Evolutionary conservation across 2,888 invertebrate genomes (phyloP).

Genomic region (Apodemia zela): DNA sequence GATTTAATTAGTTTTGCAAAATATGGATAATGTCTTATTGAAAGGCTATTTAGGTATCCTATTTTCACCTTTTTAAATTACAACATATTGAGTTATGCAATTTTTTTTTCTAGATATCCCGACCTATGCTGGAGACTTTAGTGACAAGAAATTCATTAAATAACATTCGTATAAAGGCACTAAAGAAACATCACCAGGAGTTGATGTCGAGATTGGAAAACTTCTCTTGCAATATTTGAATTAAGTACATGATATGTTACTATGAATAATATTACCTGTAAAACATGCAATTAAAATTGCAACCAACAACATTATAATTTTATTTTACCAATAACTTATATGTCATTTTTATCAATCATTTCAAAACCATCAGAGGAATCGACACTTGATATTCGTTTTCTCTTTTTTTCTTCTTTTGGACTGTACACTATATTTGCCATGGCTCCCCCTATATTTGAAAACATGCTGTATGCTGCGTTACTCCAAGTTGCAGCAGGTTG

Average conservation of each 20-base stretch:
- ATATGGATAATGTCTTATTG: too few relatives aligned
- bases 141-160: conserved; percentile 67
- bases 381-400: conserved; percentile 56
- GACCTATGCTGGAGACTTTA: conserved; percentile 73
- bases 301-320: conserved; percentile 17
- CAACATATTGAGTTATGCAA: neutral
- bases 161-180: conserved; percentile 59
- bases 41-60: neutral
- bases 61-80: neutral
- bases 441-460: conserved; percentile 60
- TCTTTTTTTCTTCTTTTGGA: conserved; percentile 46
- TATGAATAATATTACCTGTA: conserved; percentile 23
- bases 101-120: conserved; percentile 62
- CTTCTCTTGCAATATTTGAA: conserved; percentile 44
- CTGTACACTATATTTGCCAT: conserved; percentile 58
- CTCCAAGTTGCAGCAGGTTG: conserved; percentile 56
- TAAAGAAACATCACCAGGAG: conserved; percentile 69
- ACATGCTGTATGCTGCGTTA: conserved; percentile 57
- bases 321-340: conserved; percentile 35
- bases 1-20: too few relatives aligned
- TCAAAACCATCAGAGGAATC: conserved; percentile 75
- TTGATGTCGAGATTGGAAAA: conserved; percentile 67
- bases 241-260: conserved; percentile 29
- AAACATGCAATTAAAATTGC: conserved; percentile 9
- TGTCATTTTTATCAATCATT: conserved; percentile 67